Base-by-base conservation (phyloP, 2,888 invertebrate species). In the Cactoblastis cactorum region DNA sequence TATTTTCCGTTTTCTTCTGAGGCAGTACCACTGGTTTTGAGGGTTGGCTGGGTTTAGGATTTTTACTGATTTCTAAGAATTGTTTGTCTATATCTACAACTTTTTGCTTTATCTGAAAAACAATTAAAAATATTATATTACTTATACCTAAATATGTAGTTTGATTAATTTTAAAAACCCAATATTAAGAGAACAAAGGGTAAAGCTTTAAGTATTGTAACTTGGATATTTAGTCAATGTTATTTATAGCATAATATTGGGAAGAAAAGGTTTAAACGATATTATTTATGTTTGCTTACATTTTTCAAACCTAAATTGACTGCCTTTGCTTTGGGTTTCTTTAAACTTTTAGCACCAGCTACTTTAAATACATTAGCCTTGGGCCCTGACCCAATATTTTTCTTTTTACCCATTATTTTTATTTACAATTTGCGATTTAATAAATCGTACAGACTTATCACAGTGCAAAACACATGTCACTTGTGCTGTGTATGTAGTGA, bases 341-440 rank as follows among this genome's bases (percentile, higher is more conserved):
- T 89, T 15, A 89, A 71, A 57, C 88, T 89, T 65, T 89, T 89
- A 12, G 88, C 88, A 52, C 88, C 87, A 18, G 83, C 88, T 19
- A 89, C 84, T 72, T 88, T 89, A 49, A 89, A 88, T 12, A 89
- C 82, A 57, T 87, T 88, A 1, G 73, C 76, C 57, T 83, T 86
- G 3, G 67, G 54, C 11, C 82, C 80, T 56, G 83, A 84, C 54
- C 81, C 80, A 56, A 82, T 84, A 54, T 81, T 84, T 53, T 82
- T 85, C 43, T 82, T 83, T 73, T 49, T 49, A 18, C 41, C 49
- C 49, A 49, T 49, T 28, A n/a, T 35, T n/a, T 12, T 50, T 38
- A 9, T 9, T 28, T 1, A 28, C 5, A 28, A 28, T 9, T 9
- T 6, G 28, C 28, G 28, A 28, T 28, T 28, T 8, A 28, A 6